A percentile compares a stretch with the other conserved stretches of the same genome.
phyloP scores from a whole-genome alignment of 2,113 vertebrate genomes.

The Rhynchopsitta pachyrhyncha region DNA sequence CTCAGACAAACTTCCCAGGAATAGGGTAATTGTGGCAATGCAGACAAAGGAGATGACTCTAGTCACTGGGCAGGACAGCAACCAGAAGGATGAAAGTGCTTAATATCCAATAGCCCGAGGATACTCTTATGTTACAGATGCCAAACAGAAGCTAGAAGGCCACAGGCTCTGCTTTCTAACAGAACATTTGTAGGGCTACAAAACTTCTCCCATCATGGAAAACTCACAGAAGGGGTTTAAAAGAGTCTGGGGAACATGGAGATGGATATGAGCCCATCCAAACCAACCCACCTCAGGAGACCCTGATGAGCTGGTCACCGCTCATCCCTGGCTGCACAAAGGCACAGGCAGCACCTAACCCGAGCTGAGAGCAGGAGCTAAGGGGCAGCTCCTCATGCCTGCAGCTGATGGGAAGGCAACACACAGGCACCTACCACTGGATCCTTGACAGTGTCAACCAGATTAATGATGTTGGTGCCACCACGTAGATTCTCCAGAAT shows the following conservation, averaged over 20 bases:
- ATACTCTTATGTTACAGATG: neutral
- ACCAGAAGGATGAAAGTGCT: neutral
- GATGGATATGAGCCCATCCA: neutral
- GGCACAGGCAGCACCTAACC: neutral
- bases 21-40: neutral
- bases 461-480: conserved; percentile 97
- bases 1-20: neutral
- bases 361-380: neutral
- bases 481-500: conserved; percentile 96
- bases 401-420: neutral
- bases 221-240: neutral
- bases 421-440: conserved; percentile 87
- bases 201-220: neutral
- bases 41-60: neutral
- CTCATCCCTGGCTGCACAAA: fast-evolving
- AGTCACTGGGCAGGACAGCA: neutral
- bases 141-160: neutral
- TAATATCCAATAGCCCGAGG: neutral
- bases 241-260: neutral
- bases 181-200: neutral
- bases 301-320: fast-evolving
- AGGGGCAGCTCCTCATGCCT: neutral
- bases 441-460: conserved; percentile 98
- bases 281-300: neutral
- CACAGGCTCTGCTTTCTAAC: neutral